Evolutionary conservation across 2,888 invertebrate species (phyloP), one percentile per base, ranked within the genome.

Genomic region (Trichacis sp.): DNA sequence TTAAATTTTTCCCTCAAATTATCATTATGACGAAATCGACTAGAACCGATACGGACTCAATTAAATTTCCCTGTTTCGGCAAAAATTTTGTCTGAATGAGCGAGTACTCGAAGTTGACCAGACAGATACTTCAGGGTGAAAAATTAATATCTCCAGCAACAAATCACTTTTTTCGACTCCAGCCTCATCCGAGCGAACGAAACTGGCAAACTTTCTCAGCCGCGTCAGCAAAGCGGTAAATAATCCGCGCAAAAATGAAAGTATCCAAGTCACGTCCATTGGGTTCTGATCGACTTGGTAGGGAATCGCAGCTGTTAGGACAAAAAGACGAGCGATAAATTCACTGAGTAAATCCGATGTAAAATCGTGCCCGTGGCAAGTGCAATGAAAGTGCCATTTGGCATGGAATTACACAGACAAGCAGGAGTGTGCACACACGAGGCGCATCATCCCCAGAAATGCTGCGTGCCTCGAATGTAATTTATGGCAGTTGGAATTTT

Each of bases 341-440:
- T 71, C 64, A 38, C 57, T 54, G 59, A 70, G 69, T 61, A 70
- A 70, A 68, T 66, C 65, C 67, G 72, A 78, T 77, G 78, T 76
- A 78, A 76, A 78, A 70, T 71, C 50, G 55, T 52, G 67, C 68
- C 59, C 66, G 69, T 68, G 69, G 74, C 79, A 76, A 77, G 75
- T 77, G 78, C 79, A 76, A 79, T 79, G 78, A 79, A 79, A 79
- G 77, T 79, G 72, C 76, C 79, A 77, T 79, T 79, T 79, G 77
- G 75, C 68, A 71, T 73, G 70, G 74, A 69, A 66, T 72, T 24
- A 74, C 73, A 70, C 73, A 45, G 29, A 24, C 43, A 51, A 40
- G 4, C n/a, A 36, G n/a, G n/a, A 15, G n/a, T 29, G 30, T 47
- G 42, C 57, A 50, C 50, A 58, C 64, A 69, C 66, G 68, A 50